Conservation (phyloP, 2,888 invertebrate genomes). For the Philaethria dido region DNA sequence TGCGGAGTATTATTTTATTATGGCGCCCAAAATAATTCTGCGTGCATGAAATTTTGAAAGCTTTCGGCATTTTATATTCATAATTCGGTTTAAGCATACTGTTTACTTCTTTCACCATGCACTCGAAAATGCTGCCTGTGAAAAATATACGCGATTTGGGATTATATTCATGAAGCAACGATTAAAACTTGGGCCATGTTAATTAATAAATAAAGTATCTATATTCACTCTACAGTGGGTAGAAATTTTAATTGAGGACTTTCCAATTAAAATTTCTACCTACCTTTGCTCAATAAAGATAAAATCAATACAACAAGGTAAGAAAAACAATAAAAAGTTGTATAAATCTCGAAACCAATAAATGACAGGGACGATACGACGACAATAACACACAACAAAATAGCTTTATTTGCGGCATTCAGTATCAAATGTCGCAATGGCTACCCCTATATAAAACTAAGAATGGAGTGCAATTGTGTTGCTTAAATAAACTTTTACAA, state of each 20-base stretch:
- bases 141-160: constrained; percentile 11
- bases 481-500: neutral
- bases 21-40: neutral
- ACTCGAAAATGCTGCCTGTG: constrained; percentile 17
- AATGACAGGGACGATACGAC: neutral
- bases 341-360: constrained; percentile 4
- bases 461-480: neutral
- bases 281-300: too few relatives aligned
- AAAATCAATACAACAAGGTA: neutral
- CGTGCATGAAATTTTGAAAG: constrained; percentile 8
- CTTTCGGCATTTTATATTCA: constrained; percentile 20
- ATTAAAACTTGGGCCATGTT: neutral
- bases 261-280: too few relatives aligned
- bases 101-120: constrained; percentile 9
- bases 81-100: constrained; percentile 20
- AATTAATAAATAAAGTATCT: constrained; percentile 16
- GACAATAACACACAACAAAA: constrained; percentile 2
- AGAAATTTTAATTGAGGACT: too few relatives aligned
- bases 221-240: too few relatives aligned
- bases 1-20: neutral
- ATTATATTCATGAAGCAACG: constrained; percentile 3
- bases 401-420: neutral
- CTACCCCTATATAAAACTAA: neutral
- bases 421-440: neutral
- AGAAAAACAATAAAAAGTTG: neutral